phyloP scores from a whole-genome alignment of 2,888 invertebrate genomes.

The Torymus auratus region DNA sequence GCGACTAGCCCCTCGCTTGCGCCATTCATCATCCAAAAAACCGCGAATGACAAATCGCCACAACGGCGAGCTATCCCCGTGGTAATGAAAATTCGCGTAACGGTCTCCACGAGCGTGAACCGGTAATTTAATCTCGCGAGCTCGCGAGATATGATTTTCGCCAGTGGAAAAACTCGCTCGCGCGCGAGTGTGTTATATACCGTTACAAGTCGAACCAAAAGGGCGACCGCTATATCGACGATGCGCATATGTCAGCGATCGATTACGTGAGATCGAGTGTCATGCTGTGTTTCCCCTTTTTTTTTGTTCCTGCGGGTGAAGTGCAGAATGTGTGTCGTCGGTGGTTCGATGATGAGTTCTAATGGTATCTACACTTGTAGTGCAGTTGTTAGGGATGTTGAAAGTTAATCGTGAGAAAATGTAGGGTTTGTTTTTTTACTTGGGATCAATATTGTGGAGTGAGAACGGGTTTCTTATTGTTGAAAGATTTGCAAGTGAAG shows the following conservation, averaged over 20 bases:
- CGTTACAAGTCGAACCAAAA: slow-evolving; percentile 6
- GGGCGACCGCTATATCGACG: neutral
- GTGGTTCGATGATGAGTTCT: no score
- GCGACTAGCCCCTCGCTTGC: no score
- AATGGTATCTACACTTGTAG: no score
- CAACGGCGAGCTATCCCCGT: neutral
- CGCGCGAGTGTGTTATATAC: slow-evolving; percentile 7
- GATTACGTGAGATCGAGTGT: slow-evolving; percentile 28
- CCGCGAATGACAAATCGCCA: neutral
- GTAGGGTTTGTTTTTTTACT: no score
- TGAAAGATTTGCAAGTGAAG: no score
- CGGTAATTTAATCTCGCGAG: slow-evolving; percentile 15
- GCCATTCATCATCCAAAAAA: no score
- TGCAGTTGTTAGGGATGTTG: no score
- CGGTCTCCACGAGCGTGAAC: slow-evolving; percentile 4
- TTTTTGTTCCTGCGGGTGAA: neutral
- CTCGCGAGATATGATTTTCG: neutral
- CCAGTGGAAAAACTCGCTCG: neutral
- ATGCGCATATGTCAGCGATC: neutral
- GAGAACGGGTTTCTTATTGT: no score
- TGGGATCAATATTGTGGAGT: no score
- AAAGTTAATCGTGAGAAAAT: no score
- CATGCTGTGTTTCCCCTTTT: neutral
- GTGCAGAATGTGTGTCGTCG: neutral
- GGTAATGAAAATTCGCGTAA: slow-evolving; percentile 25